These are phyloP conservation scores for Odontamblyopus lacepedii DNA, from an alignment of 2,797 vertebrate species.

Conservation along the genomic window DNA sequence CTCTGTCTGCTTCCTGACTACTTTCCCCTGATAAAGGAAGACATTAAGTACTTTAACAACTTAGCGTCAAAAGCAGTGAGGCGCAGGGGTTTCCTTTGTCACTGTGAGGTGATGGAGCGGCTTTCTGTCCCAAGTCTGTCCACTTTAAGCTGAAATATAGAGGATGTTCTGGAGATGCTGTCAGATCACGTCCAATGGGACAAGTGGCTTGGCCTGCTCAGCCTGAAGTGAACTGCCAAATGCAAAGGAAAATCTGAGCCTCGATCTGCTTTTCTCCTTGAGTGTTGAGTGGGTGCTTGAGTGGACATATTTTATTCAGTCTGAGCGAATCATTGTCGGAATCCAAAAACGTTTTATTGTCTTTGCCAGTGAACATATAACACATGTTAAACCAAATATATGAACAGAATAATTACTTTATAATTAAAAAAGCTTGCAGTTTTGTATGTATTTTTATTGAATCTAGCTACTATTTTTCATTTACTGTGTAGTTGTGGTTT, in stretches of 20 bases:
- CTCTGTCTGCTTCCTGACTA: constrained; percentile 55
- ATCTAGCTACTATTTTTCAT: too few species aligned
- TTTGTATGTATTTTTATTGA: too few species aligned
- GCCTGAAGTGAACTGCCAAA: constrained; percentile 61
- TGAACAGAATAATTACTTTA: too few species aligned
- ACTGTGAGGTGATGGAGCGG: constrained; percentile 38
- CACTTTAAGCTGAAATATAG: constrained; percentile 48
- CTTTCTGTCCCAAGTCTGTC: constrained; percentile 33
- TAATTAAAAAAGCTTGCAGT: too few species aligned
- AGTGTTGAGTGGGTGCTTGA: not conserved
- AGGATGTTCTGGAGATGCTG: constrained; percentile 47
- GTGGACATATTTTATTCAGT: not conserved
- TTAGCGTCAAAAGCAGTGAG: constrained; percentile 57
- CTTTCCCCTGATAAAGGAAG: constrained; percentile 48
- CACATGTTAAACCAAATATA: too few species aligned
- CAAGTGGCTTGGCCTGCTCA: constrained; percentile 61
- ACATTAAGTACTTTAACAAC: constrained; percentile 57
- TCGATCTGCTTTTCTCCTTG: constrained; percentile 13
- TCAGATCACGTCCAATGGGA: constrained; percentile 45
- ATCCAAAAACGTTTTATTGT: too few species aligned
- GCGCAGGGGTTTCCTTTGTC: constrained; percentile 62
- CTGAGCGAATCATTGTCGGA: too few species aligned
- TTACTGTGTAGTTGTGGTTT: too few species aligned
- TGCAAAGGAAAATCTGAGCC: constrained; percentile 26
- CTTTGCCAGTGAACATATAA: too few species aligned